Base-by-base conservation (phyloP, 2,797 vertebrate species). In the Dendrocincla fuliginosa region DNA sequence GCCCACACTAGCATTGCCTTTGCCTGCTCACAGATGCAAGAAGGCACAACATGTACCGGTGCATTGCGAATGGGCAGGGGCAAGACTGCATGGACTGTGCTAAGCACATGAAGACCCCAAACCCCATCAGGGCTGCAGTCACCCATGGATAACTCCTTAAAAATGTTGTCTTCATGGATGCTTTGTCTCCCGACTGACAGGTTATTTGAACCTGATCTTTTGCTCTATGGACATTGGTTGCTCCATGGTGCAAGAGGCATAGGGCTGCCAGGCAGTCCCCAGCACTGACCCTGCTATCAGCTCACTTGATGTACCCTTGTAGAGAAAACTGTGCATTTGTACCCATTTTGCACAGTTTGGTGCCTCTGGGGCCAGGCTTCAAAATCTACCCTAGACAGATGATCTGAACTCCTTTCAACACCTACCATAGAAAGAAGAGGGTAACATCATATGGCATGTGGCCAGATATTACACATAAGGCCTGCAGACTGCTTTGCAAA, bases 401-500 rank as follows among this genome's bases (percentile, higher is more conserved):
- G 44, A 95, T 67, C 30, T 1, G 4, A 90, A 74, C 46, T 60
- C 74, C 74, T 83, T 94, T 89, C 60, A 67, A 67, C 39, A 85
- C 46, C 77, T 79, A 23, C 44, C 3, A 6, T 3, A 67, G 67
- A 82, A 91, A 84, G 32, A 67, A 42, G 17, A 46, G 59, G 85
- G 67, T 39, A 91, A 35, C 79, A 71, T 67, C 83, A 15, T 10
- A 47, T 6, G 23, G 49, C 52, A 59, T 57, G 33, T 41, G 60
- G 39, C 44, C 67, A 87, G 67, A 67, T 57, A n/a, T 78, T 61
- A 78, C 61, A 96, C 55, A 82, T 74, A 13, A 47, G 37, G 77
- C 37, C 20, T 84, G 53, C 74, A 77, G 81, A 93, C 82, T 79
- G 63, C 77, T 94, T 52, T 88, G 85, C 19, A 78, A 91, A 67